Conservation (phyloP, 92 coral and sea anemone genomes). For the Bergia puertoricense region DNA sequence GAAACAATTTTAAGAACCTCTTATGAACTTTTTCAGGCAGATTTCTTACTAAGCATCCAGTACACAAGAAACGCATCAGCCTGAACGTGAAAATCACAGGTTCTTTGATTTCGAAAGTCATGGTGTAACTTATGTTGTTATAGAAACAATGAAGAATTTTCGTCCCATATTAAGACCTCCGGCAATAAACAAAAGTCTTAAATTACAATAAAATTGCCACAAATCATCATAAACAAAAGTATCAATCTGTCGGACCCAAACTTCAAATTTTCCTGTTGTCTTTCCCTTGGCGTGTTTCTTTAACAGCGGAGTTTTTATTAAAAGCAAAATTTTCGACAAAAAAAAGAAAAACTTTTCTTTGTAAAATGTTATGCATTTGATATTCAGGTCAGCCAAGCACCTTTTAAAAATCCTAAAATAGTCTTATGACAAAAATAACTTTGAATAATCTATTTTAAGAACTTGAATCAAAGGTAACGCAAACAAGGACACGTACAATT, state of each 20-base stretch:
- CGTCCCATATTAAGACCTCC: background rate
- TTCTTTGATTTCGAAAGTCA: background rate
- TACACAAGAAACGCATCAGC: too few species aligned
- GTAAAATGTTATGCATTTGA: background rate
- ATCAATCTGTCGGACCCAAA: background rate
- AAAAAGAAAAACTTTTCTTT: background rate
- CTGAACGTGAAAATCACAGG: too few species aligned
- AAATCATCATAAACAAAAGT: background rate
- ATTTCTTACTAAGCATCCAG: too few species aligned
- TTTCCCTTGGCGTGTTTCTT: background rate
- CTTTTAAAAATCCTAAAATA: background rate
- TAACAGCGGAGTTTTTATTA: background rate
- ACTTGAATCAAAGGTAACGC: background rate
- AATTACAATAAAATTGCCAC: constrained; percentile 2
- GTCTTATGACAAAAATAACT: background rate
- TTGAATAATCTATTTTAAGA: constrained; percentile 14
- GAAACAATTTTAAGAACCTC: too few species aligned
- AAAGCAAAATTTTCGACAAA: background rate
- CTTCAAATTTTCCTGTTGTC: background rate
- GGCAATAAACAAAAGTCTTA: background rate
- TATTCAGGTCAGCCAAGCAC: background rate
- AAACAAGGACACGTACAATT: constrained; percentile 10
- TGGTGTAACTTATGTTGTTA: background rate
- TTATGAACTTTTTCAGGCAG: too few species aligned
- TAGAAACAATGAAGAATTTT: background rate